Evolutionary conservation across 2,797 vertebrate genomes (phyloP).

Genomic region (Clarias laeviceps): DNA sequence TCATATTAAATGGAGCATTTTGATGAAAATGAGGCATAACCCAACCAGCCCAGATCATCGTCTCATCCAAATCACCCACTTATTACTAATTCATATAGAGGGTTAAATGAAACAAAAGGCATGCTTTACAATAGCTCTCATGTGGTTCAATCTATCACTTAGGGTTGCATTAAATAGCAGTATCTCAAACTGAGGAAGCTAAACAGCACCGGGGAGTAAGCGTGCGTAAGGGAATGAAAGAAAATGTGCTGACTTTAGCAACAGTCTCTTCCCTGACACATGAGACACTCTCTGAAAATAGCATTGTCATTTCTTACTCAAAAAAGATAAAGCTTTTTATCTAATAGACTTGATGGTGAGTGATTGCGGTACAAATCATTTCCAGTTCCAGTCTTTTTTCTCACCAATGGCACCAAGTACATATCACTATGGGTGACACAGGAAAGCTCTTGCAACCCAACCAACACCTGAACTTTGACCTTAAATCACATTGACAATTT

Average conservation of each 20-base stretch:
- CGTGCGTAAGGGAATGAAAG: slow-evolving; percentile 50
- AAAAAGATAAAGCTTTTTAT: slow-evolving; percentile 7
- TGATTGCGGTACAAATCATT: background rate
- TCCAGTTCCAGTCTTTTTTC: background rate
- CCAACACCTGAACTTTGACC: background rate
- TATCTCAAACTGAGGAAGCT: slow-evolving; percentile 47
- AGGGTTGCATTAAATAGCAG: slow-evolving; percentile 52
- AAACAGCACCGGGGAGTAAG: slow-evolving; percentile 44
- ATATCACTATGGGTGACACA: background rate
- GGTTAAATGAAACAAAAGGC: slow-evolving; percentile 52
- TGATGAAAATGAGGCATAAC: background rate
- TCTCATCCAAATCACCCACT: slow-evolving; percentile 38
- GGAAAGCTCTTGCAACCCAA: background rate
- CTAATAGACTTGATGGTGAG: background rate
- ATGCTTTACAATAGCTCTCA: slow-evolving; percentile 49
- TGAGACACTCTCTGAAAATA: slow-evolving; percentile 26
- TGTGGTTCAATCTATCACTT: slow-evolving; percentile 52
- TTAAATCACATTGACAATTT: background rate
- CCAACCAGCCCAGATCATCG: background rate
- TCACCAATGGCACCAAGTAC: background rate
- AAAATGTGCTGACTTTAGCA: slow-evolving; percentile 58
- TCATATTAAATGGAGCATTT: background rate
- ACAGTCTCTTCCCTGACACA: background rate
- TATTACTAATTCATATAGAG: slow-evolving; percentile 31
- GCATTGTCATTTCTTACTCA: slow-evolving; percentile 2